Conservation (phyloP, 2,888 invertebrate genomes). For the Dynastes maya region DNA sequence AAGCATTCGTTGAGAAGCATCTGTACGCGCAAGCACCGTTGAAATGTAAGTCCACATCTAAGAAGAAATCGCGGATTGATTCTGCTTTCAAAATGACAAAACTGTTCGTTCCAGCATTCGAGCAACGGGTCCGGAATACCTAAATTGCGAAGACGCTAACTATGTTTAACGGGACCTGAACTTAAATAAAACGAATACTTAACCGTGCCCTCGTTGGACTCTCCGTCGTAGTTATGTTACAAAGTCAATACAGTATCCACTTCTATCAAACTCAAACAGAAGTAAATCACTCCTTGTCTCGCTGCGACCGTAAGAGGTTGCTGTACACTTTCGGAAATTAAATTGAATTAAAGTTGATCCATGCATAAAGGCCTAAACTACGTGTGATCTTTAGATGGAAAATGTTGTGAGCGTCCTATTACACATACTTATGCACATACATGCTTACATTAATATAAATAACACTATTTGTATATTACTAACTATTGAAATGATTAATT, state of each 20-base stretch:
- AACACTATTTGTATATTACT: too few species aligned
- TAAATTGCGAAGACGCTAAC: constrained; percentile 52
- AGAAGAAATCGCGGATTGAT: constrained; percentile 3
- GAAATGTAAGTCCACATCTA: too few species aligned
- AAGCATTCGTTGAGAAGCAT: too few species aligned
- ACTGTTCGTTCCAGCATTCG: constrained; percentile 3
- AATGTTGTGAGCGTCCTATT: background rate
- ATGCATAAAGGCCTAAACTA: background rate
- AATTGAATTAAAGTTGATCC: constrained; percentile 57
- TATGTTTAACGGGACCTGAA: constrained; percentile 60
- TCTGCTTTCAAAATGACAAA: background rate
- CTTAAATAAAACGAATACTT: constrained; percentile 62
- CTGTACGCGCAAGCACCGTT: too few species aligned
- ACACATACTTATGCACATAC: background rate
- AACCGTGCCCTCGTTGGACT: constrained; percentile 59
- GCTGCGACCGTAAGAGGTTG: constrained; percentile 52
- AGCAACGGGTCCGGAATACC: constrained; percentile 26
- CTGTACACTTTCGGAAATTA: constrained; percentile 57
- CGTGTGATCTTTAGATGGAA: background rate
- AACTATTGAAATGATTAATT: too few species aligned
- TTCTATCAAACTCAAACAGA: constrained; percentile 65
- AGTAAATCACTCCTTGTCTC: constrained; percentile 64
- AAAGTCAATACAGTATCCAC: constrained; percentile 64
- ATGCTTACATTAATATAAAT: too few species aligned
- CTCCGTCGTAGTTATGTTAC: constrained; percentile 61